A percentile compares a stretch with the other conserved stretches of the same genome.
Conservation (phyloP, 2,888 invertebrate genomes). For the Drosophila peninsularis region DNA sequence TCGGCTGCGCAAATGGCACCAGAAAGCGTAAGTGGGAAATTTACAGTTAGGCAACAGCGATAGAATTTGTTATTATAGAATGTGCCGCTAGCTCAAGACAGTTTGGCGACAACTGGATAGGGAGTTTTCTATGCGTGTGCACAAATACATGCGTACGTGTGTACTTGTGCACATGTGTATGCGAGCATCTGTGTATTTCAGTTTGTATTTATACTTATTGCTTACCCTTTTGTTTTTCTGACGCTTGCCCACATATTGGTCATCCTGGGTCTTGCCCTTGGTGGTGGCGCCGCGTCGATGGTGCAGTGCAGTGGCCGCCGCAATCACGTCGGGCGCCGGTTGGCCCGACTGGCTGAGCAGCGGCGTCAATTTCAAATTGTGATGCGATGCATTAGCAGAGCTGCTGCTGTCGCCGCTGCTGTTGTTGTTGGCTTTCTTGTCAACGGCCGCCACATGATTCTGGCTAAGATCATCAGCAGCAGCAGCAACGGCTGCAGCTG, state of each 20-base stretch:
- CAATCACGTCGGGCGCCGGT: constrained; percentile 38
- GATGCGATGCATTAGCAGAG: constrained; percentile 7
- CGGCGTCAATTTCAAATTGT: constrained; percentile 40
- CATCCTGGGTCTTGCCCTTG: constrained; percentile 74
- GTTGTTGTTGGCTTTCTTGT: constrained; percentile 19
- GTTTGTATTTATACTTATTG: neutral
- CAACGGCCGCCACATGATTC: constrained; percentile 39
- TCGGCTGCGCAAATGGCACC: neutral
- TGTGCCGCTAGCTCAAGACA: neutral
- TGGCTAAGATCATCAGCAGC: constrained; percentile 22
- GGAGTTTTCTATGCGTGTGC: neutral
- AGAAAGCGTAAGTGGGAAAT: neutral
- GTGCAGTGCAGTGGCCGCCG: constrained; percentile 39
- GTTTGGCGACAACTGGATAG: neutral
- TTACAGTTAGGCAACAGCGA: neutral
- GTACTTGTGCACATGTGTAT: too few relatives aligned
- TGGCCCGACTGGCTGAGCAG: constrained; percentile 35
- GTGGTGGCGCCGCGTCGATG: constrained; percentile 58
- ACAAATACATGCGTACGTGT: neutral
- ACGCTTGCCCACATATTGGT: constrained; percentile 75
- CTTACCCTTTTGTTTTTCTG: constrained; percentile 74
- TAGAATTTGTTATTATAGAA: neutral
- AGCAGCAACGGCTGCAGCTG: constrained; percentile 17
- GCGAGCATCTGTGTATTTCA: too few relatives aligned
- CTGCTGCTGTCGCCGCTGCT: constrained; percentile 3